Conservation (phyloP, 2,113 vertebrate species). For the Ptilonorhynchus violaceus region DNA sequence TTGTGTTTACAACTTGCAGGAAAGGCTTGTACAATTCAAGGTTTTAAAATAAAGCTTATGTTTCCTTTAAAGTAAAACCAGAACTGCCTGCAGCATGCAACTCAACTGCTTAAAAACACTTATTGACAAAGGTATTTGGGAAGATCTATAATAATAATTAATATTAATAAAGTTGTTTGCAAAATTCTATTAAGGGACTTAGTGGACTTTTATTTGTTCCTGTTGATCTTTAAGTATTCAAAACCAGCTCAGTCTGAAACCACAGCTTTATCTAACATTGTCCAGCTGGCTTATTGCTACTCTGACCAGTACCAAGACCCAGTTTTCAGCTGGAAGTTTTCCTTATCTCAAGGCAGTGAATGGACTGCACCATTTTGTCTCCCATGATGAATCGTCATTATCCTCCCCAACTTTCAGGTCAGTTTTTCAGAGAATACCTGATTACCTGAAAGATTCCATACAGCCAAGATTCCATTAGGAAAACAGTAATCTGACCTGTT, state of each 20-base stretch:
- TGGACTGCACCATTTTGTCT: background rate
- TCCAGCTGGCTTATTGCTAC: background rate
- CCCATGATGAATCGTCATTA: background rate
- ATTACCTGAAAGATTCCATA: background rate
- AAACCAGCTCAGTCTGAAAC: background rate
- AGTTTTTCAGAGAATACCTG: background rate
- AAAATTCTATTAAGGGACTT: background rate
- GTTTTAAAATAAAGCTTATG: constrained; percentile 51
- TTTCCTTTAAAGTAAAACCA: constrained; percentile 59
- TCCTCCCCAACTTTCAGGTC: background rate
- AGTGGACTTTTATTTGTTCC: background rate
- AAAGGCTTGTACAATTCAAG: constrained; percentile 26
- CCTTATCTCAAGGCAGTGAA: background rate
- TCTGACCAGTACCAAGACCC: background rate
- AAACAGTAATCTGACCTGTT: background rate
- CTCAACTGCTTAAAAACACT: constrained; percentile 4
- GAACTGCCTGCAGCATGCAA: background rate
- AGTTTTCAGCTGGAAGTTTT: background rate
- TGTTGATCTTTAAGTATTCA: background rate
- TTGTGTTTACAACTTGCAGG: constrained; percentile 33
- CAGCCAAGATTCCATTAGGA: background rate
- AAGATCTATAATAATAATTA: constrained; percentile 45
- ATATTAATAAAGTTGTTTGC: background rate
- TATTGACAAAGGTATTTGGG: constrained; percentile 12
- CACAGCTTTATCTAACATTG: background rate